Evolutionary conservation across 2,888 invertebrate genomes (phyloP).

Genomic region (Melipona bicolor): DNA sequence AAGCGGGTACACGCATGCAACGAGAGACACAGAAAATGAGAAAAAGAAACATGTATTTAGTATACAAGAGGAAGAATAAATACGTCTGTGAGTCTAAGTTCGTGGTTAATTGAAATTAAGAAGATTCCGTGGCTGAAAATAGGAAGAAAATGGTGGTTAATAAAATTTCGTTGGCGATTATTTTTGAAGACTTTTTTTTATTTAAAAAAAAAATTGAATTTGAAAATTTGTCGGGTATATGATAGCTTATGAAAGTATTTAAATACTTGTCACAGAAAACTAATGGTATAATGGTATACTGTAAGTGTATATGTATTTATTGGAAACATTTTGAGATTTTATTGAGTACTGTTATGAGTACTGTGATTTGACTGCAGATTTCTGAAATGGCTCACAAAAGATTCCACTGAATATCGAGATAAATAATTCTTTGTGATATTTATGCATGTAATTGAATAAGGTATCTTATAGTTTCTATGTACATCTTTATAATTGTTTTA

Average conservation of each 20-base stretch:
- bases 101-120: not conserved
- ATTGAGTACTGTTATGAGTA: not conserved
- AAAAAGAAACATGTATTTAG: too few relatives aligned
- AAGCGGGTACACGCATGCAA: not conserved
- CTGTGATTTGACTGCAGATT: too few relatives aligned
- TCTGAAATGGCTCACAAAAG: too few relatives aligned
- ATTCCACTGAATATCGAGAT: too few relatives aligned
- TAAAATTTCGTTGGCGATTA: not conserved
- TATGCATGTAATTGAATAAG: too few relatives aligned
- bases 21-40: slow-evolving; percentile 14
- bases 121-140: not conserved
- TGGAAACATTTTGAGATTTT: not conserved
- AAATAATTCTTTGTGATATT: too few relatives aligned
- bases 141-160: not conserved
- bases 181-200: not conserved
- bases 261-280: not conserved
- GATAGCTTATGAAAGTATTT: not conserved
- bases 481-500: too few relatives aligned
- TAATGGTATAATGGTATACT: too few relatives aligned
- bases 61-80: not conserved
- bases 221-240: not conserved
- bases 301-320: too few relatives aligned
- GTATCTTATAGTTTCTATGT: too few relatives aligned
- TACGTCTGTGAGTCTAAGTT: not conserved
- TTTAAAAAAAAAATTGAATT: not conserved